These are phyloP conservation scores for Pollenia griseotomentosa DNA, from an alignment of 2,888 invertebrate species.

Conservation along the genomic window DNA sequence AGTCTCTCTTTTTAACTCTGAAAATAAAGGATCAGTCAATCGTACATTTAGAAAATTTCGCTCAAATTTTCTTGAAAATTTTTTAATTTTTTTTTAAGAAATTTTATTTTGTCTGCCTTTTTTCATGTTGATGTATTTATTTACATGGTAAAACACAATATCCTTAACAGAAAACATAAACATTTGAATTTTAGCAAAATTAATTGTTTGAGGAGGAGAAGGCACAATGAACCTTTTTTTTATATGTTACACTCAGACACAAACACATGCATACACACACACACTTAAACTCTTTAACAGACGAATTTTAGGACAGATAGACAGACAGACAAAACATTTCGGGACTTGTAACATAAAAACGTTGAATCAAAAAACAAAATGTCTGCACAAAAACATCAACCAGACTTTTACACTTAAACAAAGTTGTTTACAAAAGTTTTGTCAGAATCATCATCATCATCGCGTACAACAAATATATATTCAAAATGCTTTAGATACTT, in stretches of 20 bases:
- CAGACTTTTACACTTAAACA: background rate
- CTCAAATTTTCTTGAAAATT: background rate
- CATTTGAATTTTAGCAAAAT: slow-evolving; percentile 44
- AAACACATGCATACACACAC: slow-evolving; percentile 7
- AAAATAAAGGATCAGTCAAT: background rate
- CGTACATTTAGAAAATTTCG: background rate
- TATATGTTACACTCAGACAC: background rate
- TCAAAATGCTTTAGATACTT: slow-evolving; percentile 6
- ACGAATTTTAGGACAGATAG: background rate
- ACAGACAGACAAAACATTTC: slow-evolving; percentile 18
- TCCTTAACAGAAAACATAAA: slow-evolving; percentile 59
- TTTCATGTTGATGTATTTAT: slow-evolving; percentile 1
- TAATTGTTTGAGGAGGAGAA: slow-evolving; percentile 13
- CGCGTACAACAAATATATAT: slow-evolving; percentile 1
- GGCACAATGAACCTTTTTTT: slow-evolving; percentile 66
- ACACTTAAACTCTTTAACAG: background rate
- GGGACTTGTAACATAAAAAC: slow-evolving; percentile 30
- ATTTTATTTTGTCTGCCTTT: background rate
- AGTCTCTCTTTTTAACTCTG: too few species aligned
- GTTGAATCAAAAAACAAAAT: slow-evolving; percentile 43
- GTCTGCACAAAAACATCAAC: background rate
- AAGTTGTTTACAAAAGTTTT: background rate
- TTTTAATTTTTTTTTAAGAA: background rate
- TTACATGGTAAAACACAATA: slow-evolving; percentile 36
- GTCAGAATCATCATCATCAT: background rate